phyloP scores from a whole-genome alignment of 2,113 vertebrate genomes.

The Nannospalax galili region DNA sequence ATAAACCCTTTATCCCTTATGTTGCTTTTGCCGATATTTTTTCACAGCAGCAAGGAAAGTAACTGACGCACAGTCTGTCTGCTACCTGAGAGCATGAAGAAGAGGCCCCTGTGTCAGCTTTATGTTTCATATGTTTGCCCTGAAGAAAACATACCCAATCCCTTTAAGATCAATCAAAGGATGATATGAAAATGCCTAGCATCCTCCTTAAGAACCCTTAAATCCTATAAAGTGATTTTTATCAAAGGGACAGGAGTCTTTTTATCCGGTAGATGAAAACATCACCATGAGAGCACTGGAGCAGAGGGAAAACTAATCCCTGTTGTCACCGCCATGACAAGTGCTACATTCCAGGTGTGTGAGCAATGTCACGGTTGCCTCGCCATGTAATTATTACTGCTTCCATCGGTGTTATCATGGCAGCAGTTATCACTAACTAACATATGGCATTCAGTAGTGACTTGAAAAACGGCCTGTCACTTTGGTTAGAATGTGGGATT shows the following conservation, averaged over 20 bases:
- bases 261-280: constrained; percentile 24
- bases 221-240: not conserved
- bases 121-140: not conserved
- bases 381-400: constrained; percentile 54
- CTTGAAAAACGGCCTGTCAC: constrained; percentile 50
- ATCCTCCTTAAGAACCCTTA: not conserved
- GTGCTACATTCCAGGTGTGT: constrained; percentile 42
- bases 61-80: no score
- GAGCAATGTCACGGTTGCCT: constrained; percentile 19
- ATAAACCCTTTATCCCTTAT: not conserved
- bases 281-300: not conserved
- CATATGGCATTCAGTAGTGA: constrained; percentile 49
- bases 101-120: not conserved
- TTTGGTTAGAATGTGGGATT: constrained; percentile 25
- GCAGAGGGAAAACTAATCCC: constrained; percentile 15
- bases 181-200: not conserved
- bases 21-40: no score
- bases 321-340: constrained; percentile 18
- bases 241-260: constrained; percentile 47
- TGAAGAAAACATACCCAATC: not conserved
- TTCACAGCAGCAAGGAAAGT: not conserved
- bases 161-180: constrained; percentile 1
- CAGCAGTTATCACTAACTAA: constrained; percentile 52
- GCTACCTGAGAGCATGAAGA: not conserved
- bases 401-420: constrained; percentile 52